Base-by-base conservation (phyloP, 30 jellyfish, hydroid and myxozoan genomes). In the Hydractinia symbiolongicarpus region DNA sequence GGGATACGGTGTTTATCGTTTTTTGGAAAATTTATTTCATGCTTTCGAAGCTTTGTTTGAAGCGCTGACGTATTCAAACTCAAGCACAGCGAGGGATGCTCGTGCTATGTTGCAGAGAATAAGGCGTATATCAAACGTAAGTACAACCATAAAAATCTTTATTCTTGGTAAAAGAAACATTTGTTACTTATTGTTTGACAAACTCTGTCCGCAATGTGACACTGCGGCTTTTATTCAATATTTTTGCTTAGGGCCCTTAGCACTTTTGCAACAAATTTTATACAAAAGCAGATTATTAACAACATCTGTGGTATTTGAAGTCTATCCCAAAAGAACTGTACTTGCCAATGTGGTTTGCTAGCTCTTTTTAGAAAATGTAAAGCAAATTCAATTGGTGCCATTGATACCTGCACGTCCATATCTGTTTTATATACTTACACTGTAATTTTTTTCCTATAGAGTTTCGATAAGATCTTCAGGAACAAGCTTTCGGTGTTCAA, bases 11-110 rank as follows among this genome's bases (percentile, higher is more conserved):
- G 99, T 88, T 44, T 88, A 80, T 57, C 85, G 99, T 57, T 94
- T 94, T 80, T 84, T 94, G 8, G 99, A 94, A 67, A 94, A 94
- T 67, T 79, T 94, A 19, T 94, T 94, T 64, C 96, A 94, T 82
- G 99, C 99, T 21, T 94, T 94, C 66, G 99, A 94, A 74, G 99
- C 99, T 5, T 75, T 94, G 80, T 94, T 94, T 67, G 99, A 94
- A 72, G 93, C 96, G 9, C 81, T 95, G 50, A 70, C 98, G 50
- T 93, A 93, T 72, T 86, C 98, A 0, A 95, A 93, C 74, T 85
- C 90, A 10, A 85, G 82, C 60, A 72, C 89, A 6, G 98, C 97
- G 60, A 95, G 77, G 55, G 90, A 88, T 55, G 99, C 96, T 15
- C 82, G 84, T 5, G 80, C 72, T 8, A 61, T 94, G 86, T 84